Evolutionary conservation across 2,888 invertebrate genomes (phyloP), one percentile per base, ranked within the genome.

Genomic region (Heliconius ethilla): DNA sequence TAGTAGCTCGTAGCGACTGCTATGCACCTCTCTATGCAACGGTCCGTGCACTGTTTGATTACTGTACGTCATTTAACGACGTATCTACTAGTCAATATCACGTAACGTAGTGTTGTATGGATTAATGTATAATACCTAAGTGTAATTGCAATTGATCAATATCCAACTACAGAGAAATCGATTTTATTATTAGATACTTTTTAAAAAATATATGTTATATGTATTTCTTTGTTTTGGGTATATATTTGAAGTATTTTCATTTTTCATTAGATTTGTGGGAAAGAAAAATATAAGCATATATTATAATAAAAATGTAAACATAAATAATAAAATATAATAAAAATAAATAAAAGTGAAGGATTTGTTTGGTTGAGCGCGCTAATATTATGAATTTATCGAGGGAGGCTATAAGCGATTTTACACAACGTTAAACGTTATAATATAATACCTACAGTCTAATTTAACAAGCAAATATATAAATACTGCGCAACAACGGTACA

Each of bases 1-100:
- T n/a, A n/a, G n/a, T n/a, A n/a, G n/a, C n/a, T n/a, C n/a, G 90
- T 87, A 85, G 89, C 90, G 84, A 88, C 86, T 84, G 89, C 88
- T 88, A 89, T 89, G 87, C 89, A 87, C 86, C 89, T 85, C 87
- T 87, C 87, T 85, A 80, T 76, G 84, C 86, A 87, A 89, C 90
- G 89, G 87, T 89, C 85, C 84, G 80, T 89, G 90, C 88, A 85
- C 88, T 86, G 87, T 84, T 86, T 91, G 89, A 89, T 90, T 87
- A 85, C 85, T 29, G 72, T 72, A 72, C 72, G 33, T 72, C 72
- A 72, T 72, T 72, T n/a, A 59, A 37, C 15, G 37, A 72, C 72
- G 33, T 72, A 55, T 72, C 55, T 72, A 72, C 55, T 72, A 72
- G 11, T 1, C n/a, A 33, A 59, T 72, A 59, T 72, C 59, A 59